Evolutionary conservation across 2,113 vertebrate genomes (phyloP).

Genomic region (Scytalopus superciliaris): DNA sequence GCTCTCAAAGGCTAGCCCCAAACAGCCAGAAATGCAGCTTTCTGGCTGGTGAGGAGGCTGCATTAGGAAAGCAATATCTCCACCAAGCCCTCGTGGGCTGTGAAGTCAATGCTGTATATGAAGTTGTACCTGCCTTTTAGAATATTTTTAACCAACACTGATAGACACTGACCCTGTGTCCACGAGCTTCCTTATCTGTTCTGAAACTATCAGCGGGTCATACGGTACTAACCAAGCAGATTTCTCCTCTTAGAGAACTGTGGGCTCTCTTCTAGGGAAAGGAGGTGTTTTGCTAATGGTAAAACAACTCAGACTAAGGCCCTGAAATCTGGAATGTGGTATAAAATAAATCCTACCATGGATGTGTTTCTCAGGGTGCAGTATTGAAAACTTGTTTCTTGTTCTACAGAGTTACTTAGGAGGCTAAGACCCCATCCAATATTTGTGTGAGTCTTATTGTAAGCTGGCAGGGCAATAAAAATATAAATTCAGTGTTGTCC

Average conservation of each 20-base stretch:
- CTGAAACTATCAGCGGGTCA: background rate
- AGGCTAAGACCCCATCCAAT: background rate
- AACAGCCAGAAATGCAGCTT: background rate
- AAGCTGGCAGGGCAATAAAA: background rate
- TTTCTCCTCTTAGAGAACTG: background rate
- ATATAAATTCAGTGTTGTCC: background rate
- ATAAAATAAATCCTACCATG: background rate
- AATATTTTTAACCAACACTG: background rate
- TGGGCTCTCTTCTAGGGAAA: background rate
- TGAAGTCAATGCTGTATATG: background rate
- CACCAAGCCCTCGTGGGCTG: background rate
- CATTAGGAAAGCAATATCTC: background rate
- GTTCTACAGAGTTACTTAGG: background rate
- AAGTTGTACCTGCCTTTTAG: background rate
- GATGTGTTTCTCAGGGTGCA: background rate
- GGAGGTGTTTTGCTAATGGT: background rate
- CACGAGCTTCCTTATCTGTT: background rate
- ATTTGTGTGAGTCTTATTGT: background rate
- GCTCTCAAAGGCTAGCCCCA: background rate
- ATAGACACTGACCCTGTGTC: background rate
- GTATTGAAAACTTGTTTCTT: background rate
- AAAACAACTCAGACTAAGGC: background rate
- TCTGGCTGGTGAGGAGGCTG: background rate
- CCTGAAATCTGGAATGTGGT: background rate
- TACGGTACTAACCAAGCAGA: background rate